Evolutionary conservation across 37 sponge, comb jelly and placozoan species (phyloP).

Genomic region (Tethya wilhelma): DNA sequence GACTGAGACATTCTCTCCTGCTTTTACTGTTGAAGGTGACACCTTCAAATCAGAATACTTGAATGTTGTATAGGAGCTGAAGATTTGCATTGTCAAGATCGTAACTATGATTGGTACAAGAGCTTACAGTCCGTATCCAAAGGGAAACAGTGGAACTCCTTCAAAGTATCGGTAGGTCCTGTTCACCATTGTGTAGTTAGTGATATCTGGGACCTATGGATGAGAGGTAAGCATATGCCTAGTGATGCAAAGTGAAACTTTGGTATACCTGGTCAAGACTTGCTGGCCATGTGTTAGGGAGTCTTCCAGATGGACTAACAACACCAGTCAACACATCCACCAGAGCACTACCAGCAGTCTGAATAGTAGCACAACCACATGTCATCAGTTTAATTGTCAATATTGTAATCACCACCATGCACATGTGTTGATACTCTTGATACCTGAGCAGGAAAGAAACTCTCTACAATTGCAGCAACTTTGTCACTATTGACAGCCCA

Average conservation of each 20-base stretch:
- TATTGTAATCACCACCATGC: too few relatives aligned
- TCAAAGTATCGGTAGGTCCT: slow-evolving; percentile 66
- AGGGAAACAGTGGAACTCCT: slow-evolving; percentile 42
- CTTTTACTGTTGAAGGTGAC: slow-evolving; percentile 4
- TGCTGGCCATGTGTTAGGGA: slow-evolving; percentile 68
- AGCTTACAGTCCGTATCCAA: too few relatives aligned
- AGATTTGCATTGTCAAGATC: not conserved
- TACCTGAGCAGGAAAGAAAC: slow-evolving; percentile 56
- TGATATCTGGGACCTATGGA: too few relatives aligned
- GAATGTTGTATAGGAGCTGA: slow-evolving; percentile 56
- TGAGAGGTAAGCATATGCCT: too few relatives aligned
- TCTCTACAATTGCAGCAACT: slow-evolving; percentile 44
- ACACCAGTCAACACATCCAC: slow-evolving; percentile 32
- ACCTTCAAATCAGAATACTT: slow-evolving; percentile 26
- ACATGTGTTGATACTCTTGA: not conserved
- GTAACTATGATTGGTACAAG: slow-evolving; percentile 43
- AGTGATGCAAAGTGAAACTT: too few relatives aligned
- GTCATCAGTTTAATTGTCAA: too few relatives aligned
- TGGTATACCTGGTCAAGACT: slow-evolving; percentile 45
- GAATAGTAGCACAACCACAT: not conserved
- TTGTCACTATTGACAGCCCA: slow-evolving; percentile 38
- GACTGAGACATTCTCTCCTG: slow-evolving; percentile 32
- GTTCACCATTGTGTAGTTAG: too few relatives aligned
- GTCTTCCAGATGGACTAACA: slow-evolving; percentile 43
- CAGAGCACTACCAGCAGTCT: slow-evolving; percentile 39